Evolutionary conservation across 2,113 vertebrate genomes (phyloP).

Genomic region (Laticauda laticaudata): DNA sequence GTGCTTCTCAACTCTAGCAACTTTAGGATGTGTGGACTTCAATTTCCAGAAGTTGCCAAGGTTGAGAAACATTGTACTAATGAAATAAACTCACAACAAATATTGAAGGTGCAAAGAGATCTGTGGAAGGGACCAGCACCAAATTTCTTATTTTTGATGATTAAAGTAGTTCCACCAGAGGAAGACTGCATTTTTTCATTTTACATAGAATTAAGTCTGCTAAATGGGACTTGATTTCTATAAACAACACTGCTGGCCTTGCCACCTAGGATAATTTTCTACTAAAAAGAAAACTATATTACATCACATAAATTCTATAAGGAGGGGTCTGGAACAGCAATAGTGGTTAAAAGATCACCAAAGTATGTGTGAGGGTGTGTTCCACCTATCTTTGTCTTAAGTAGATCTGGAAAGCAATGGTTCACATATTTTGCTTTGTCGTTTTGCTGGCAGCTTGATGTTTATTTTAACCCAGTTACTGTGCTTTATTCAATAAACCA

Average conservation of each 20-base stretch:
- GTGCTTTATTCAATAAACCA: neutral
- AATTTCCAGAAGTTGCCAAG: neutral
- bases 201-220: neutral
- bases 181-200: neutral
- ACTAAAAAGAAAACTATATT: neutral
- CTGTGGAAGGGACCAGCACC: neutral
- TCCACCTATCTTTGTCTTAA: neutral
- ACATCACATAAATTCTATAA: neutral
- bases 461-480: neutral
- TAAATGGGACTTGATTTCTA: neutral
- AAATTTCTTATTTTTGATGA: neutral
- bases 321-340: neutral
- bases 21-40: neutral
- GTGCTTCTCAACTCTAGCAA: neutral
- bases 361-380: neutral
- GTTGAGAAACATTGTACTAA: neutral
- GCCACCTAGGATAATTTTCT: neutral
- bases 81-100: neutral
- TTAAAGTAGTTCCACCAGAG: neutral
- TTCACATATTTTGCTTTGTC: neutral
- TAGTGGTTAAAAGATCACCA: neutral
- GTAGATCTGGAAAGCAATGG: neutral
- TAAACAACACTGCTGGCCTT: neutral
- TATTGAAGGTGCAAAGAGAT: neutral
- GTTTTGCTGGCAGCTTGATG: neutral